Conservation (phyloP, 2,113 vertebrate genomes). For the Balaenoptera acutorostrata region DNA sequence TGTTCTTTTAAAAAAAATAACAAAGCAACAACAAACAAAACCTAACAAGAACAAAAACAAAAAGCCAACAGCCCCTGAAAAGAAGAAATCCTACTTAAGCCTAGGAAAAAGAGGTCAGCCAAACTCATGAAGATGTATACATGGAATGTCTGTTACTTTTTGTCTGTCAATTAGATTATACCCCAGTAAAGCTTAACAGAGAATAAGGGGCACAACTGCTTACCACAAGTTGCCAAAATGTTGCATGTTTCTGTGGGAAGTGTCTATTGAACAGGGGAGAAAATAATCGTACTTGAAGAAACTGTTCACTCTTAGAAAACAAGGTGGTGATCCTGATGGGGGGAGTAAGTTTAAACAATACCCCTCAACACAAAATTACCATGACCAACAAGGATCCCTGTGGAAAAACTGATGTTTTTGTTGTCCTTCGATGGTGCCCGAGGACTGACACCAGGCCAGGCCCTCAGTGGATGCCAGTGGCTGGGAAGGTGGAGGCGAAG, state of each 20-base stretch:
- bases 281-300: neutral
- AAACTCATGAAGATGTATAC: neutral
- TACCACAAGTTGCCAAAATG: neutral
- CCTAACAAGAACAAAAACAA: neutral
- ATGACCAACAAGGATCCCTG: neutral
- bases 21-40: neutral
- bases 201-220: neutral
- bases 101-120: neutral
- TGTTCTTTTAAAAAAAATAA: neutral
- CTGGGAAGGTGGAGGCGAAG: constrained; percentile 41
- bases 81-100: neutral
- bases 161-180: neutral
- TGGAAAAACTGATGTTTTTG: constrained; percentile 17
- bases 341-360: neutral
- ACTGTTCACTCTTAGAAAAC: neutral
- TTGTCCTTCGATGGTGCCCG: neutral
- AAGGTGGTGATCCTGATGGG: neutral
- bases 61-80: neutral
- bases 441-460: neutral
- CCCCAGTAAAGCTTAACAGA: neutral
- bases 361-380: neutral
- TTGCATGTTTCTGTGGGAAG: neutral
- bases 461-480: neutral
- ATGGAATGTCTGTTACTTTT: neutral
- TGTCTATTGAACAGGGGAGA: neutral